Conservation (phyloP, 92 coral and sea anemone genomes). For the Phymanthus crucifer region DNA sequence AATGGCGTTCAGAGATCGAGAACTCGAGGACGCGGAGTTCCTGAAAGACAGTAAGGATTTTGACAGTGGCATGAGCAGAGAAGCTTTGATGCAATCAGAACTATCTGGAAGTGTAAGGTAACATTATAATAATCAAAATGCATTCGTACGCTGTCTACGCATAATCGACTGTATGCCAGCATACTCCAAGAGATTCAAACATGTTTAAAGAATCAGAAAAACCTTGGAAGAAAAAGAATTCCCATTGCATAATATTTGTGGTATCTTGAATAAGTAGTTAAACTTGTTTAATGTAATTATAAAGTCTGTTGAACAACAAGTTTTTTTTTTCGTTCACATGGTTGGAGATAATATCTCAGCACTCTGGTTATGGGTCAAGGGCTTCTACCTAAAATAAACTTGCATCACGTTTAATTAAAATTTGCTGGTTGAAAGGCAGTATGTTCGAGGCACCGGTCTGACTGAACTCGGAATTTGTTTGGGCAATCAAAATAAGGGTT, state of each 20-base stretch:
- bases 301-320: too few relatives aligned
- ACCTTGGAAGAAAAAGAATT: too few relatives aligned
- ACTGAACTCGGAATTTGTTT: background rate
- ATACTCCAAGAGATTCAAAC: too few relatives aligned
- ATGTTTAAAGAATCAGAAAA: too few relatives aligned
- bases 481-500: background rate
- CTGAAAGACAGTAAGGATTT: background rate
- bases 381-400: background rate
- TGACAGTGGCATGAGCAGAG: slow-evolving; percentile 18
- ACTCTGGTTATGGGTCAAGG: background rate
- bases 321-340: background rate
- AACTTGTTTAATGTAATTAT: too few relatives aligned
- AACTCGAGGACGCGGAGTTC: background rate
- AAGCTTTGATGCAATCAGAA: slow-evolving; percentile 3
- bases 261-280: too few relatives aligned
- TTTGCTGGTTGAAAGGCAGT: background rate
- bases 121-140: background rate
- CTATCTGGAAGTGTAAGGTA: slow-evolving; percentile 27
- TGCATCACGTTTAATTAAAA: background rate
- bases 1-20: slow-evolving; percentile 1
- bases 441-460: background rate
- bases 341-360: background rate
- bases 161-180: too few relatives aligned
- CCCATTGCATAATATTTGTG: too few relatives aligned
- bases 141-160: too few relatives aligned